These are phyloP conservation scores for Scarus forsteni DNA, from an alignment of 2,797 vertebrate species.

Conservation along the genomic window DNA sequence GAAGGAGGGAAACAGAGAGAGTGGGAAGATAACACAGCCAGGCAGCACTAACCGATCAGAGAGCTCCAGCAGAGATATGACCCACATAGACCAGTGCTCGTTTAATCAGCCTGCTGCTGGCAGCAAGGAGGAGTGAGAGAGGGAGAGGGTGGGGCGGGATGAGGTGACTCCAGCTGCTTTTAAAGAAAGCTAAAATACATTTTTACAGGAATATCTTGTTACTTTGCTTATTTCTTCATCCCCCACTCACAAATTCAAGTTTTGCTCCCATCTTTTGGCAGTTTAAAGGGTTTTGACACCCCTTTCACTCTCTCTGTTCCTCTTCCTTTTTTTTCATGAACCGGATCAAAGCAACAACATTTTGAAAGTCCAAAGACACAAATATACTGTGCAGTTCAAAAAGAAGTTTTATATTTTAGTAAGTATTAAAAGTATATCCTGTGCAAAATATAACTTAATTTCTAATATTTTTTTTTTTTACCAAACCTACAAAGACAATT, in stretches of 20 bases:
- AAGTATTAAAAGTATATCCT: no score
- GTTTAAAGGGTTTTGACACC: constrained; percentile 18
- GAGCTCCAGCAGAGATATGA: constrained; percentile 85
- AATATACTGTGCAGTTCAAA: no score
- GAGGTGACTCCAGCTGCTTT: constrained; percentile 56
- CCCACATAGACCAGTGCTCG: constrained; percentile 82
- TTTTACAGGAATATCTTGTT: constrained; percentile 14
- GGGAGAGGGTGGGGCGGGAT: constrained; percentile 24
- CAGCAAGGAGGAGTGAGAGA: constrained; percentile 48
- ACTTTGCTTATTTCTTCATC: not conserved
- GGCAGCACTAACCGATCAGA: constrained; percentile 85
- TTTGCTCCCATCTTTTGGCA: not conserved
- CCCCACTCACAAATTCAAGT: constrained; percentile 8
- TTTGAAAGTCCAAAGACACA: no score
- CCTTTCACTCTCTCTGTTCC: constrained; percentile 32
- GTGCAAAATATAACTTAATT: no score
- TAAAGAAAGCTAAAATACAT: constrained; percentile 52
- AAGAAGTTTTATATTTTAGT: no score
- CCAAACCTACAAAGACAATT: no score
- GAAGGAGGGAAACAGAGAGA: constrained; percentile 75
- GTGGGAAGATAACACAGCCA: constrained; percentile 80
- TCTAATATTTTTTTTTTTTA: no score
- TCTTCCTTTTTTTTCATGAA: constrained; percentile 37
- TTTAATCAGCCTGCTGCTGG: constrained; percentile 85
- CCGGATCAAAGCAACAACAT: constrained; percentile 7